Evolutionary conservation across 2,113 vertebrate genomes (phyloP).

Genomic region (Synchiropus splendidus): DNA sequence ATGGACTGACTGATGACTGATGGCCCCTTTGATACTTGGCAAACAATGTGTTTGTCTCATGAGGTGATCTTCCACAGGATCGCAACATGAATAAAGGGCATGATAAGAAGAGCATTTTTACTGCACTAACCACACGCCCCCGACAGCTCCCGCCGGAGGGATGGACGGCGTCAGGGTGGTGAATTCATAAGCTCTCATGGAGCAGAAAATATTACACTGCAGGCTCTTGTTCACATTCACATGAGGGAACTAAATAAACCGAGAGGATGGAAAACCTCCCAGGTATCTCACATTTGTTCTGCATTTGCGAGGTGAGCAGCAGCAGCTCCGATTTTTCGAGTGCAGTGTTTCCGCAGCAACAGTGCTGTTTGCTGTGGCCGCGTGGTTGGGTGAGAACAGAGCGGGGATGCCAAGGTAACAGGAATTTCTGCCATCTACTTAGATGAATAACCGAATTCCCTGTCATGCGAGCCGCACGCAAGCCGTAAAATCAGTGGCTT

Average conservation of each 20-base stretch:
- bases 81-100: too few species aligned
- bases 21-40: too few species aligned
- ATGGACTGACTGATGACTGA: too few species aligned
- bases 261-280: slow-evolving; percentile 30
- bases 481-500: slow-evolving; percentile 5
- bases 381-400: slow-evolving; percentile 17
- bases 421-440: slow-evolving; percentile 9
- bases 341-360: slow-evolving; percentile 30
- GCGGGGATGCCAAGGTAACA: slow-evolving; percentile 12
- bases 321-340: slow-evolving; percentile 25
- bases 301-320: slow-evolving; percentile 31
- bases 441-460: slow-evolving; percentile 37
- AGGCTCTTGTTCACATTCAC: slow-evolving; percentile 39
- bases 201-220: slow-evolving; percentile 55
- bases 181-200: slow-evolving; percentile 63
- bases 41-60: too few species aligned
- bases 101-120: too few species aligned
- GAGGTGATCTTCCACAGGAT: too few species aligned
- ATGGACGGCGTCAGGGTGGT: slow-evolving; percentile 37
- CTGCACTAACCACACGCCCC: slow-evolving; percentile 31
- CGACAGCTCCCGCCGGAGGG: slow-evolving; percentile 41
- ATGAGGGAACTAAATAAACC: slow-evolving; percentile 40
- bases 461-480: slow-evolving; percentile 29
- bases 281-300: slow-evolving; percentile 18
- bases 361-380: slow-evolving; percentile 16